These are phyloP conservation scores for Eristalinus aeneus DNA, from an alignment of 2,888 invertebrate species.

Conservation along the genomic window DNA sequence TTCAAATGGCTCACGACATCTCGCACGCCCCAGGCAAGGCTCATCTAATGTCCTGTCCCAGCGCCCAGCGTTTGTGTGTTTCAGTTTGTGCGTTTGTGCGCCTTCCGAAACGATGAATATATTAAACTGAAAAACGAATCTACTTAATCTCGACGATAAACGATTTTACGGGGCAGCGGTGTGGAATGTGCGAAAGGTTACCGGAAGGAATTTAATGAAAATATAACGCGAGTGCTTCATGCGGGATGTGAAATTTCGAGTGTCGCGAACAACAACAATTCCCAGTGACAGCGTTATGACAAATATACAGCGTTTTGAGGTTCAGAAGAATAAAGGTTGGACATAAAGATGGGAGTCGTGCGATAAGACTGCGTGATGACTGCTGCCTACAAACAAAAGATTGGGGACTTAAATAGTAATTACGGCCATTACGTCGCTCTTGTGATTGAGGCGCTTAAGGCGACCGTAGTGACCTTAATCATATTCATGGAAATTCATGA, in stretches of 20 bases:
- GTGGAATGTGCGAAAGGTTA: not conserved
- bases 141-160: conserved; percentile 48
- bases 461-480: not conserved
- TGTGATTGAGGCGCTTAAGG: not conserved
- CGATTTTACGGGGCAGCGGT: conserved; percentile 5
- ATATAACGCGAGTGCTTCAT: conserved; percentile 34
- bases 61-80: not conserved
- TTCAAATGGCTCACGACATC: not conserved
- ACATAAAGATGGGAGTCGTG: conserved; percentile 1
- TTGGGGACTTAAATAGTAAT: not conserved
- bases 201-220: conserved; percentile 33
- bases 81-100: no score
- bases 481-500: not conserved
- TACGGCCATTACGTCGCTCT: not conserved
- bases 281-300: conserved; percentile 1
- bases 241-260: conserved; percentile 40
- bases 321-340: not conserved
- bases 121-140: conserved; percentile 31
- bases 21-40: not conserved
- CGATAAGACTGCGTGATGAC: not conserved
- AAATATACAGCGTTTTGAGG: conserved; percentile 4
- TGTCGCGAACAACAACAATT: not conserved
- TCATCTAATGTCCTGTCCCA: not conserved
- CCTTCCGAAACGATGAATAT: conserved; percentile 36
- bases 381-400: not conserved